phyloP scores from a whole-genome alignment of 2,113 vertebrate genomes.

The Arvicanthis niloticus region DNA sequence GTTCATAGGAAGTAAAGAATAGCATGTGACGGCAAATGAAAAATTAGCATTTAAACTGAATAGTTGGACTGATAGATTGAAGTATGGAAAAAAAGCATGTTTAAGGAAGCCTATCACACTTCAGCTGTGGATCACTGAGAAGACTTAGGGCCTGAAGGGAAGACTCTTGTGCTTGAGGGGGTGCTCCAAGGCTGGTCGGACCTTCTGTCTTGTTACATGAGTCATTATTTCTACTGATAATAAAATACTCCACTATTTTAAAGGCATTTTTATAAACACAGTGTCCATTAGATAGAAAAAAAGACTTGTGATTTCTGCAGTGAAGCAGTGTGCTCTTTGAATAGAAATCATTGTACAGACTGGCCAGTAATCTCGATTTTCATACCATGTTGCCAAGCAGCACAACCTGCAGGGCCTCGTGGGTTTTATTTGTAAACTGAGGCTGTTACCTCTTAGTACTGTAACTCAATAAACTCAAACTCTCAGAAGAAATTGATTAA shows the following conservation, averaged over 20 bases:
- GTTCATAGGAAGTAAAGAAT: conserved; percentile 46
- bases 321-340: conserved; percentile 31
- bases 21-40: conserved; percentile 4
- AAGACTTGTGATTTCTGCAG: neutral
- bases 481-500: conserved; percentile 39
- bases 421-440: conserved; percentile 32
- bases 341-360: conserved; percentile 3
- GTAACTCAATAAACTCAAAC: conserved; percentile 40
- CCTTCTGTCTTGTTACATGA: conserved; percentile 36
- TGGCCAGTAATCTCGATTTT: neutral
- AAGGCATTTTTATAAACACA: conserved; percentile 48
- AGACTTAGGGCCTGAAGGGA: neutral
- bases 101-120: conserved; percentile 12
- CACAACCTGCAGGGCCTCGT: neutral
- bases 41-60: conserved; percentile 29
- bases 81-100: neutral
- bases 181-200: neutral
- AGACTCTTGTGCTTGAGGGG: neutral
- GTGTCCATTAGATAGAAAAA: neutral
- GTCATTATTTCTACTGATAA: neutral
- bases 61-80: neutral
- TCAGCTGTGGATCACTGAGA: neutral
- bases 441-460: neutral
- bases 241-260: conserved; percentile 6
- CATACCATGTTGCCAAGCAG: neutral